A percentile compares a stretch with the other conserved stretches of the same genome.
Evolutionary conservation across 2,888 invertebrate genomes (phyloP).

Genomic region (Julus scandinavius): DNA sequence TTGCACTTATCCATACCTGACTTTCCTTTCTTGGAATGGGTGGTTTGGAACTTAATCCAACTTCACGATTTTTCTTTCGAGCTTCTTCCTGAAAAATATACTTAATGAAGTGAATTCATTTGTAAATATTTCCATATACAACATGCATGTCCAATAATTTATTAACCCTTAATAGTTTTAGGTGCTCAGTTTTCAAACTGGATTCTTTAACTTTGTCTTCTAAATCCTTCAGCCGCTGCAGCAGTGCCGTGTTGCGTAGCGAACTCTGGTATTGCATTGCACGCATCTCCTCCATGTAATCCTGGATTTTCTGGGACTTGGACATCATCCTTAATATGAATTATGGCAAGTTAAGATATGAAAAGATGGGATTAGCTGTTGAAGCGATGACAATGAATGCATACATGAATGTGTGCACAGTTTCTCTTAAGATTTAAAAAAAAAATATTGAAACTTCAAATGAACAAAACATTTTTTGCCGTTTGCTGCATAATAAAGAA

Average conservation of each 20-base stretch:
- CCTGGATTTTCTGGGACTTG: neutral
- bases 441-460: too few species aligned
- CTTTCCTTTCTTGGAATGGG: neutral
- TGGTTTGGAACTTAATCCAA: neutral
- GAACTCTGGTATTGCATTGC: neutral
- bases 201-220: constrained; percentile 34
- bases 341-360: neutral
- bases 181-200: neutral
- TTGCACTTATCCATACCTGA: neutral
- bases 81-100: constrained; percentile 8
- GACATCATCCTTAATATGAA: neutral
- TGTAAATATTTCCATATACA: neutral
- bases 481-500: too few species aligned
- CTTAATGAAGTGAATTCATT: neutral
- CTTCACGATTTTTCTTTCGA: neutral
- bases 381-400: too few species aligned
- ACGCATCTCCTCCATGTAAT: neutral
- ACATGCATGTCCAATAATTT: neutral
- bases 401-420: too few species aligned
- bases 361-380: too few species aligned
- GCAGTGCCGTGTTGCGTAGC: neutral
- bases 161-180: neutral
- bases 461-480: too few species aligned
- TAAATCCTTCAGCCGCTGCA: neutral
- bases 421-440: too few species aligned